A percentile compares a stretch with the other conserved stretches of the same genome.
Conservation (phyloP, 1,140 invertebrate species). For the Philotrypesis tridentata region DNA sequence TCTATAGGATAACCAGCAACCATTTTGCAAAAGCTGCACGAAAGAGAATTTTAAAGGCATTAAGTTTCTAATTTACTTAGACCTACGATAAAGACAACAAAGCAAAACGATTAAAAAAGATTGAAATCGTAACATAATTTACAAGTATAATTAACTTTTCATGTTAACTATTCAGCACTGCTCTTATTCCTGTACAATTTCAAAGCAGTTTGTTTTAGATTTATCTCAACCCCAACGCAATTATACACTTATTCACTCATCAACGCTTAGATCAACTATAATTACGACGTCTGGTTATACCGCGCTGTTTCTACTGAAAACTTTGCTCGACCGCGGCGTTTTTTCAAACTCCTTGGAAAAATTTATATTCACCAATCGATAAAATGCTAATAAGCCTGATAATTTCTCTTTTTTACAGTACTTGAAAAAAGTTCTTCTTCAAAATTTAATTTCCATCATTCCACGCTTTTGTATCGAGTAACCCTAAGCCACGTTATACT, state of each 20-base stretch:
- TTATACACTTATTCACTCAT: no score
- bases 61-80: neutral
- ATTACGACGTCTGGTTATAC: neutral
- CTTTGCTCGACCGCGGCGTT: no score
- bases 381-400: neutral
- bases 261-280: neutral
- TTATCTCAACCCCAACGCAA: no score
- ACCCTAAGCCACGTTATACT: no score
- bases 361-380: neutral
- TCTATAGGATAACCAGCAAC: neutral
- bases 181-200: no score
- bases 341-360: neutral
- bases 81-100: conserved; percentile 4
- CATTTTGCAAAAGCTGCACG: neutral
- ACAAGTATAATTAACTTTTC: neutral
- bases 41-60: neutral
- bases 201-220: neutral
- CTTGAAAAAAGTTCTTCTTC: no score
- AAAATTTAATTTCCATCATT: no score
- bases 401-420: no score
- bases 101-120: neutral
- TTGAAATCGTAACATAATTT: neutral
- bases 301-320: neutral
- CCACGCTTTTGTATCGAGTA: no score
- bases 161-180: no score